These are phyloP conservation scores for Hyphantria cunea DNA, from an alignment of 1,140 invertebrate species.

Conservation along the genomic window DNA sequence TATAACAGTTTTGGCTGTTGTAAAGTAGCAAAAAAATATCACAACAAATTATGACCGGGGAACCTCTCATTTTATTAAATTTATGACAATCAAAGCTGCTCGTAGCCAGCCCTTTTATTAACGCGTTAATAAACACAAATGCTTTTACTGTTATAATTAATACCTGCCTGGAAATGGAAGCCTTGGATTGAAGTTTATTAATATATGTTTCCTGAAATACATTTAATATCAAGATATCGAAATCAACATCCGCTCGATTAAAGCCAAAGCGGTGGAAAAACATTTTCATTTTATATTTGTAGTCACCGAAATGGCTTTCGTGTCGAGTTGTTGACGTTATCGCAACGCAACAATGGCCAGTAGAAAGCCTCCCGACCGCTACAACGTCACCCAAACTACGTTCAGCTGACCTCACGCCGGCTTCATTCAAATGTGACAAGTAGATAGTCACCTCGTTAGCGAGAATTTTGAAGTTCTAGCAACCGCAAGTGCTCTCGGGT, in stretches of 20 bases:
- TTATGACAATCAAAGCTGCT: too few species aligned
- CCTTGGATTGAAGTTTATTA: too few species aligned
- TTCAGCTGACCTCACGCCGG: slow-evolving; percentile 43
- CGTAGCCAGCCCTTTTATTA: too few species aligned
- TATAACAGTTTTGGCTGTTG: too few species aligned
- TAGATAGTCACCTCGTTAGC: slow-evolving; percentile 52
- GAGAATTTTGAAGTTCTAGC: slow-evolving; percentile 37
- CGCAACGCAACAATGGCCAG: slow-evolving; percentile 38
- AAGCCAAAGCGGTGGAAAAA: slow-evolving; percentile 4
- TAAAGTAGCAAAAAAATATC: too few species aligned
- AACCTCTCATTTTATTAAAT: not conserved
- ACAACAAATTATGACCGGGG: too few species aligned
- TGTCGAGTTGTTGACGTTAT: slow-evolving; percentile 34
- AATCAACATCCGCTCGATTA: slow-evolving; percentile 7
- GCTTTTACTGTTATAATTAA: too few species aligned
- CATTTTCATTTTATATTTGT: slow-evolving; percentile 12
- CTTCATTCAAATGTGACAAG: slow-evolving; percentile 51
- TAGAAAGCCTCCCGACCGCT: slow-evolving; percentile 19
- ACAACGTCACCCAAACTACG: slow-evolving; percentile 34
- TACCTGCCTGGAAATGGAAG: too few species aligned
- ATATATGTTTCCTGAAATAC: not conserved
- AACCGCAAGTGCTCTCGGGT: slow-evolving; percentile 36
- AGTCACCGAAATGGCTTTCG: slow-evolving; percentile 1
- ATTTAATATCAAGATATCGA: not conserved
- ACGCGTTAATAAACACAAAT: too few species aligned